Conservation (phyloP, 2,113 vertebrate genomes). For the Xenus cinereus region DNA sequence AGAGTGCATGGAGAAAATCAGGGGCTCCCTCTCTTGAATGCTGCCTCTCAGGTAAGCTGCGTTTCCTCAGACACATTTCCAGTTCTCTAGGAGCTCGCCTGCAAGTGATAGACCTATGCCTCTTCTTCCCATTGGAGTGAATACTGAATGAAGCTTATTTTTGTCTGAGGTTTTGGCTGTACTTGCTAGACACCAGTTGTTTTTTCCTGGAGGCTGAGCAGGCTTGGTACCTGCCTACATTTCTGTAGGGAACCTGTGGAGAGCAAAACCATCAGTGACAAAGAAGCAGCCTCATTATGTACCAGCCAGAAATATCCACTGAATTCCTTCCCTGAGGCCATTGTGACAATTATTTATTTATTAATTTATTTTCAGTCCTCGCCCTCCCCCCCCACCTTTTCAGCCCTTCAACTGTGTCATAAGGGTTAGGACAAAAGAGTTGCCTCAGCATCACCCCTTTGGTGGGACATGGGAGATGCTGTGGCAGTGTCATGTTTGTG, state of each 20-base stretch:
- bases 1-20: neutral
- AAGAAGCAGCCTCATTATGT: neutral
- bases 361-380: neutral
- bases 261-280: neutral
- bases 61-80: neutral
- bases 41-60: neutral
- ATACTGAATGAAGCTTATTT: neutral
- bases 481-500: fast-evolving
- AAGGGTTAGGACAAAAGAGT: neutral
- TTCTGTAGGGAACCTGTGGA: neutral
- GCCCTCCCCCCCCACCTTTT: neutral
- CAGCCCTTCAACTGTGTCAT: neutral
- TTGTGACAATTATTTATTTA: neutral
- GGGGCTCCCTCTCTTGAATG: neutral
- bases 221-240: neutral
- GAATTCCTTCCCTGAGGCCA: neutral
- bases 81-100: neutral
- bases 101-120: neutral
- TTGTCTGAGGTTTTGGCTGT: neutral
- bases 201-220: neutral
- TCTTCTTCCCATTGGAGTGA: neutral
- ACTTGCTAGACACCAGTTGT: neutral
- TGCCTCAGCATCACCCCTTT: neutral
- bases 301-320: neutral
- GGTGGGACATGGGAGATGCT: neutral